phyloP scores from a whole-genome alignment of 2,113 vertebrate genomes.

The Turdus rufiventris region DNA sequence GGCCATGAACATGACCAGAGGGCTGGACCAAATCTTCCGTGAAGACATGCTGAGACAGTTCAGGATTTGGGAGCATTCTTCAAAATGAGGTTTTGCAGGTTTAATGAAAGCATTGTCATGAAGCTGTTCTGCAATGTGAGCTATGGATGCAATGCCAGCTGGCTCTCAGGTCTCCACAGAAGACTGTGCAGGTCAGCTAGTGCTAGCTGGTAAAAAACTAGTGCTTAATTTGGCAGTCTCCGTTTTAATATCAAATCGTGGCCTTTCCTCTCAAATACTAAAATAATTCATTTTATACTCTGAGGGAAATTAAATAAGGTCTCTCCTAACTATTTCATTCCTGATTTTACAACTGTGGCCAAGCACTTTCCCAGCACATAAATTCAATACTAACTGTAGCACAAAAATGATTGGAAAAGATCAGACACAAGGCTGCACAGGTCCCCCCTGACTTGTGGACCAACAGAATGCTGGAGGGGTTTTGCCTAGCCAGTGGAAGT shows the following conservation, averaged over 20 bases:
- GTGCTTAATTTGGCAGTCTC: background rate
- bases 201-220: background rate
- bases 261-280: background rate
- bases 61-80: background rate
- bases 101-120: background rate
- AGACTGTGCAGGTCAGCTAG: background rate
- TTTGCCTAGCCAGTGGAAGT: background rate
- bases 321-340: background rate
- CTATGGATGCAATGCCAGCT: background rate
- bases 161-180: background rate
- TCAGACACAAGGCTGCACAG: background rate
- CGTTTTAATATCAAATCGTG: background rate
- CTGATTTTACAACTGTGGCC: background rate
- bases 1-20: background rate
- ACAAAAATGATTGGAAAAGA: background rate
- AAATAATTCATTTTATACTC: background rate
- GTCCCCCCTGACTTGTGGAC: background rate
- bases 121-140: background rate
- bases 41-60: background rate
- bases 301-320: background rate
- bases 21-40: background rate
- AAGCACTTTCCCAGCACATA: background rate
- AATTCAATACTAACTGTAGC: background rate
- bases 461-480: background rate
- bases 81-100: background rate